Evolutionary conservation across 2,797 vertebrate species (phyloP).

Genomic region (Corythornis leucogaster): DNA sequence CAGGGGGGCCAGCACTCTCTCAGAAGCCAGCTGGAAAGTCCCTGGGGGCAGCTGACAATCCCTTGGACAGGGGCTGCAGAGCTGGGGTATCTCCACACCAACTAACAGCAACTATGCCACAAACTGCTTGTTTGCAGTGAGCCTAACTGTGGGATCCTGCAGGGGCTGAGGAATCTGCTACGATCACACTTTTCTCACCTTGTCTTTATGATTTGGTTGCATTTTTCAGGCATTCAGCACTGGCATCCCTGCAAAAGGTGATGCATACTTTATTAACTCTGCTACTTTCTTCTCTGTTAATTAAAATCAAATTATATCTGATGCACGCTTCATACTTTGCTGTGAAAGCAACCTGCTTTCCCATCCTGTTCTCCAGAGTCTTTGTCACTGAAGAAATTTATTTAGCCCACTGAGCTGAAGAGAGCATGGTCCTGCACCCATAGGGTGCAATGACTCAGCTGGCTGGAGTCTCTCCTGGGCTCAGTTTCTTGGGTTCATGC

Average conservation of each 20-base stretch:
- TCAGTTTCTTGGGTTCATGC: background rate
- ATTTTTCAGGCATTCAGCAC: background rate
- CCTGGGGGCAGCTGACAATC: background rate
- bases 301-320: slow-evolving; percentile 23
- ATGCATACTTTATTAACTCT: background rate
- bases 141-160: background rate
- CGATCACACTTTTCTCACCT: background rate
- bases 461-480: background rate
- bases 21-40: background rate
- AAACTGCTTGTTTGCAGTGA: background rate
- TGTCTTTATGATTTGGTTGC: background rate
- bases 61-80: background rate
- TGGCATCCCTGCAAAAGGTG: background rate
- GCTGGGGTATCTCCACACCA: background rate
- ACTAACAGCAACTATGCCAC: background rate
- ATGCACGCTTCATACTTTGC: background rate
- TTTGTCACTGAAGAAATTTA: background rate
- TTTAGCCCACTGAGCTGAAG: background rate
- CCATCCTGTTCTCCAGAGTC: background rate
- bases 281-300: slow-evolving; percentile 19
- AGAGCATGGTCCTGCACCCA: background rate
- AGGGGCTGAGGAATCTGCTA: background rate
- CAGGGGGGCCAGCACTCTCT: background rate
- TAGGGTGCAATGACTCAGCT: background rate
- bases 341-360: background rate